A percentile compares a stretch with the other conserved stretches of the same genome.
Conservation (phyloP, 1,140 invertebrate species). For the Zaprionus inermis region DNA sequence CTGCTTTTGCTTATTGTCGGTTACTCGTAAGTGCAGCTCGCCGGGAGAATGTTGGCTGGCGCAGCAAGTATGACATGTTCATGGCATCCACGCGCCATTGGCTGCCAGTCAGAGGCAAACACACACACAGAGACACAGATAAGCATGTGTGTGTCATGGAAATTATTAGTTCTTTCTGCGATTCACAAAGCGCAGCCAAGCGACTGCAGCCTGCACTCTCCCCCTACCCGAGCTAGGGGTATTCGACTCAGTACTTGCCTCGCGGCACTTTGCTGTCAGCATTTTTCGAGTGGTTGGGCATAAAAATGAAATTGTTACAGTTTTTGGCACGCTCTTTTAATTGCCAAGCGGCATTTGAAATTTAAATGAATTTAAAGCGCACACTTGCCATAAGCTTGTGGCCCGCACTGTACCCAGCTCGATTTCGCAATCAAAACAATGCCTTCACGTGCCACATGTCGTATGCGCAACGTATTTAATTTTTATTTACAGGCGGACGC, state of each 20-base stretch:
- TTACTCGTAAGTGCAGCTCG: constrained; percentile 38
- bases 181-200: constrained; percentile 51
- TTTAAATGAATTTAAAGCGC: constrained; percentile 65
- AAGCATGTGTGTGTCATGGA: constrained; percentile 26
- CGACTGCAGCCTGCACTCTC: constrained; percentile 32
- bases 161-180: constrained; percentile 55
- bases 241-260: not conserved
- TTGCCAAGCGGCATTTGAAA: constrained; percentile 54
- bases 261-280: constrained; percentile 52
- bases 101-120: constrained; percentile 20
- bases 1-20: constrained; percentile 35
- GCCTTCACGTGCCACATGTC: constrained; percentile 30
- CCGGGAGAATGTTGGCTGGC: constrained; percentile 51
- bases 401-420: constrained; percentile 14
- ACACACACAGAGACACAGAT: not conserved
- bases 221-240: not conserved
- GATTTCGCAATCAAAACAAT: constrained; percentile 58
- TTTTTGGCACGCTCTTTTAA: constrained; percentile 76
- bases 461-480: constrained; percentile 53
- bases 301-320: constrained; percentile 65
- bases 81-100: constrained; percentile 50
- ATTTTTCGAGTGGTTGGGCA: constrained; percentile 58
- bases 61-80: constrained; percentile 59
- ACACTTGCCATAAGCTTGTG: not conserved
- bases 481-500: constrained; percentile 58